Percentiles rank a stretch among this genome's conserved stretches.
Evolutionary conservation across 1,140 invertebrate genomes (phyloP).

Genomic region (Camponotus floridanus): DNA sequence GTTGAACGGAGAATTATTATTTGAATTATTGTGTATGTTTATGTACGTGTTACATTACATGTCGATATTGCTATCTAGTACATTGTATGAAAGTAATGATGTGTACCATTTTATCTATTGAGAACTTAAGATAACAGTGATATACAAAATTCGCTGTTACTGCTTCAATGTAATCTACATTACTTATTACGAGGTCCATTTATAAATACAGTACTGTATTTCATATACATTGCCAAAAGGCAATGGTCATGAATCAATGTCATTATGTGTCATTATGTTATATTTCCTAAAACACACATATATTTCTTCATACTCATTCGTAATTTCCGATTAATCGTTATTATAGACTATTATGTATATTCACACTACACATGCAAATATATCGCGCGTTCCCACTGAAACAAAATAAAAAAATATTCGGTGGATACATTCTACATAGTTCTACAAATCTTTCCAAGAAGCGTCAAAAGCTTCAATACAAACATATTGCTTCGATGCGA

Average conservation of each 20-base stretch:
- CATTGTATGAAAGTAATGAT: constrained; percentile 42
- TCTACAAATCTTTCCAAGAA: constrained; percentile 60
- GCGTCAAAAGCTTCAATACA: constrained; percentile 72
- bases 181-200: constrained; percentile 38
- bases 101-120: constrained; percentile 3
- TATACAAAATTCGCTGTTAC: constrained; percentile 45
- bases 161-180: constrained; percentile 11
- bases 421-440: constrained; percentile 34
- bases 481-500: constrained; percentile 74
- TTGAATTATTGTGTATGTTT: constrained; percentile 27
- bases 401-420: constrained; percentile 70
- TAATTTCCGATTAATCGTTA: constrained; percentile 35
- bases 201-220: constrained; percentile 65
- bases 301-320: constrained; percentile 50
- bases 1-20: constrained; percentile 39
- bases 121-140: constrained; percentile 11
- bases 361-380: constrained; percentile 19
- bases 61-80: constrained; percentile 8
- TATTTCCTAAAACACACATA: constrained; percentile 42
- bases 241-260: constrained; percentile 66
- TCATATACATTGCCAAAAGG: constrained; percentile 60
- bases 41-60: constrained; percentile 10
- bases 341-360: constrained; percentile 43
- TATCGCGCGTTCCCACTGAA: constrained; percentile 53
- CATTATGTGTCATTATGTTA: constrained; percentile 49